These are phyloP conservation scores for Calosoma granatense DNA, from an alignment of 1,140 invertebrate species.

Conservation along the genomic window DNA sequence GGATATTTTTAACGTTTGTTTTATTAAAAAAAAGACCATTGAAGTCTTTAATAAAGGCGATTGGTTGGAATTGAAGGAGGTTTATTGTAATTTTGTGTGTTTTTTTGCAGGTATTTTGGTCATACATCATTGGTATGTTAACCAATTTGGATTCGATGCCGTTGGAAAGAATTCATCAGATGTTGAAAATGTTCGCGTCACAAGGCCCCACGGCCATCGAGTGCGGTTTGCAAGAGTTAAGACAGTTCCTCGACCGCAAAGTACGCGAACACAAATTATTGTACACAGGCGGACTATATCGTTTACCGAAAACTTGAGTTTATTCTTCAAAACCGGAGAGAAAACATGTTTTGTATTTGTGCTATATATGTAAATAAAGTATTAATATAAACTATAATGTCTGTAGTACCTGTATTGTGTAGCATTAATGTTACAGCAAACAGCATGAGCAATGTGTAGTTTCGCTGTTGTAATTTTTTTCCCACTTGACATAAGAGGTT, in stretches of 20 bases:
- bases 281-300: conserved; percentile 77
- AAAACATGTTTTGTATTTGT: too few species aligned
- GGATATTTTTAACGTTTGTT: too few species aligned
- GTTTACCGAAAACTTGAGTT: conserved; percentile 58
- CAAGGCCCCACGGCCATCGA: conserved; percentile 77
- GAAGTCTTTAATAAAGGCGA: too few species aligned
- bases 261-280: conserved; percentile 80
- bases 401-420: too few species aligned
- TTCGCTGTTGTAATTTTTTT: too few species aligned
- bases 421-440: too few species aligned
- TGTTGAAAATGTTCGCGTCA: conserved; percentile 93
- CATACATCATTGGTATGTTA: conserved; percentile 93
- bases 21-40: too few species aligned
- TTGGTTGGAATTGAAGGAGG: background rate
- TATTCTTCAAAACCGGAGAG: too few species aligned
- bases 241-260: conserved; percentile 86
- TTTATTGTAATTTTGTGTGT: conserved; percentile 8
- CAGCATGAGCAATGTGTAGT: too few species aligned
- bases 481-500: too few species aligned
- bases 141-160: conserved; percentile 90
- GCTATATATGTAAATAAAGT: too few species aligned
- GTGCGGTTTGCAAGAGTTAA: conserved; percentile 77
- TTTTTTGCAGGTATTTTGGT: conserved; percentile 71
- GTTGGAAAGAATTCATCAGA: conserved; percentile 88
- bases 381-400: too few species aligned